These are phyloP conservation scores for Andrena camellia DNA, from an alignment of 2,888 invertebrate species.

Conservation along the genomic window DNA sequence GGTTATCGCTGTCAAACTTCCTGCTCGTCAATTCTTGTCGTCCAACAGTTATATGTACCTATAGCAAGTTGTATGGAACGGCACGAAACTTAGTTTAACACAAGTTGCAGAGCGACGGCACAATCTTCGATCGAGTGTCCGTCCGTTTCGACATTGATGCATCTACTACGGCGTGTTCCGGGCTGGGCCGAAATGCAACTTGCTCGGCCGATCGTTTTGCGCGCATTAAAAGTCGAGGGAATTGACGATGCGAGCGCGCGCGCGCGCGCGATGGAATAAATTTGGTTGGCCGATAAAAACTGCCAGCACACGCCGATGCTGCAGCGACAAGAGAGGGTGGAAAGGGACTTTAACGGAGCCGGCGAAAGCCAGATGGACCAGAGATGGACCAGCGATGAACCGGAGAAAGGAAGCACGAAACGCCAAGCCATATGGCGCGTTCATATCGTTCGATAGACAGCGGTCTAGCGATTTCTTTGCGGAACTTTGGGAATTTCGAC, in stretches of 20 bases:
- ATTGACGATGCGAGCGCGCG: not conserved
- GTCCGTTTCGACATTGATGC: conserved; percentile 40
- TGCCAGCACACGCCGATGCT: conserved; percentile 7
- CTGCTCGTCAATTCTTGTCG: conserved; percentile 39
- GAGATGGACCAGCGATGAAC: too few relatives aligned
- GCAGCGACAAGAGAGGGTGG: not conserved
- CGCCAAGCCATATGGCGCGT: conserved; percentile 38
- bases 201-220: not conserved
- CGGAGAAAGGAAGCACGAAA: not conserved
- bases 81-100: conserved; percentile 31
- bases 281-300: not conserved
- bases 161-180: conserved; percentile 18
- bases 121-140: conserved; percentile 44
- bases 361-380: not conserved
- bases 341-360: conserved; percentile 5
- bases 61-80: not conserved
- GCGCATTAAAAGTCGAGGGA: not conserved
- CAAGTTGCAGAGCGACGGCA: conserved; percentile 6
- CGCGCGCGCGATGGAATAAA: conserved; percentile 22
- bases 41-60: conserved; percentile 13
- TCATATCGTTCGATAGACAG: conserved; percentile 17
- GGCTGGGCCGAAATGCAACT: not conserved
- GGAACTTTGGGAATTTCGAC: conserved; percentile 45
- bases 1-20: conserved; percentile 48
- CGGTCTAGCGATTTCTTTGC: conserved; percentile 26